phyloP scores from a whole-genome alignment of 2,113 vertebrate genomes.

The Nicator chloris region DNA sequence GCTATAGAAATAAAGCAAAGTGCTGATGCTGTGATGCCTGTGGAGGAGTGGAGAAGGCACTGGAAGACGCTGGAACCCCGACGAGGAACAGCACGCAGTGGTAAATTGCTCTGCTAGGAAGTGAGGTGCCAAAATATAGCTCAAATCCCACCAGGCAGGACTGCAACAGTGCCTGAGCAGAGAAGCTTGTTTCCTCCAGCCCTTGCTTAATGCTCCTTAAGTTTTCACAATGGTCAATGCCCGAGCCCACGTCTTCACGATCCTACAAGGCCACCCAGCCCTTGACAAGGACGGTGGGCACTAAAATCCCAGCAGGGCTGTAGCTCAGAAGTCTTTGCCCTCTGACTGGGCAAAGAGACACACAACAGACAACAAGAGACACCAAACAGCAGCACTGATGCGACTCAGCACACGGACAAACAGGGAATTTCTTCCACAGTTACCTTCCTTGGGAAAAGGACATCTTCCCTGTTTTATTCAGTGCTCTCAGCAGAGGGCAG shows the following conservation, averaged over 20 bases:
- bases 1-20: not conserved
- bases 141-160: not conserved
- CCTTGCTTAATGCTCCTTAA: not conserved
- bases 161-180: not conserved
- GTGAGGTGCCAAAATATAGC: not conserved
- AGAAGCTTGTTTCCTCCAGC: not conserved
- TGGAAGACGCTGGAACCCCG: rapidly evolving
- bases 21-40: not conserved
- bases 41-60: not conserved
- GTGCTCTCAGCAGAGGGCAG: conserved; percentile 74
- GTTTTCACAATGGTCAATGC: not conserved
- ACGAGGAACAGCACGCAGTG: rapidly evolving
- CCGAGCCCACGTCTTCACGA: not conserved
- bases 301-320: not conserved
- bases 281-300: not conserved
- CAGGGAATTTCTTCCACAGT: not conserved
- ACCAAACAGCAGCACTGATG: not conserved
- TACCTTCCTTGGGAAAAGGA: not conserved
- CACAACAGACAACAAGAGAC: not conserved
- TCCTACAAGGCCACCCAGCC: not conserved
- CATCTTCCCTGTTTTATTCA: not conserved
- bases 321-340: not conserved
- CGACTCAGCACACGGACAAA: rapidly evolving
- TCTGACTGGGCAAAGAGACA: no score
- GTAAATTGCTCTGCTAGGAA: not conserved